Evolutionary conservation across 2,113 vertebrate species (phyloP).

Genomic region (Sinocyclocheilus grahami): DNA sequence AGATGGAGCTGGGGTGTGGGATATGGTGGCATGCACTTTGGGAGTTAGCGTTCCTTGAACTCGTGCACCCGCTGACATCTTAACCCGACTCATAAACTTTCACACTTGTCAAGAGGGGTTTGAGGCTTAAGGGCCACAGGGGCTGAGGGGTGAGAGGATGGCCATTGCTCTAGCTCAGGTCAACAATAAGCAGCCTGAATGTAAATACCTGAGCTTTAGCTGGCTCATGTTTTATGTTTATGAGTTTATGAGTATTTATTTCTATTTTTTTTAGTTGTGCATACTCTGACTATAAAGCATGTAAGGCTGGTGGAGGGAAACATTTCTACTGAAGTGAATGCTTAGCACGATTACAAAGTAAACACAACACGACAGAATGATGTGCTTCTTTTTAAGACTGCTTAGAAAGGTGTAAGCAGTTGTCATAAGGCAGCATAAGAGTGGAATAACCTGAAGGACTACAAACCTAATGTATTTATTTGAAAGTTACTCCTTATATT

Average conservation of each 20-base stretch:
- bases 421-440: not conserved
- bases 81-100: slow-evolving; percentile 71
- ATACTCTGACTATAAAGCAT: slow-evolving; percentile 8
- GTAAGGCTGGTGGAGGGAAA: not conserved
- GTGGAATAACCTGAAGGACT: not conserved
- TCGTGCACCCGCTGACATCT: slow-evolving; percentile 69
- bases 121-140: slow-evolving; percentile 52
- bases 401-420: not conserved
- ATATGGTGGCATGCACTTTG: slow-evolving; percentile 32
- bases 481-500: not conserved
- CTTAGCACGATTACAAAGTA: slow-evolving; percentile 9
- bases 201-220: slow-evolving; percentile 16
- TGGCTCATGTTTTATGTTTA: slow-evolving; percentile 39
- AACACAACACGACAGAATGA: slow-evolving; percentile 24
- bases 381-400: slow-evolving; percentile 16
- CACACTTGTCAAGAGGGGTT: slow-evolving; percentile 65
- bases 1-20: slow-evolving; percentile 24
- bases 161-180: slow-evolving; percentile 57
- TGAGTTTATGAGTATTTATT: not conserved
- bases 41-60: slow-evolving; percentile 59
- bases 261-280: slow-evolving; percentile 4
- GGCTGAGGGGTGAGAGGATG: slow-evolving; percentile 54
- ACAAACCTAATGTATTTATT: not conserved
- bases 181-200: slow-evolving; percentile 56
- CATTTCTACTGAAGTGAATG: not conserved